Evolutionary conservation across 2,888 invertebrate genomes (phyloP).

Genomic region (Trichacis sp.): DNA sequence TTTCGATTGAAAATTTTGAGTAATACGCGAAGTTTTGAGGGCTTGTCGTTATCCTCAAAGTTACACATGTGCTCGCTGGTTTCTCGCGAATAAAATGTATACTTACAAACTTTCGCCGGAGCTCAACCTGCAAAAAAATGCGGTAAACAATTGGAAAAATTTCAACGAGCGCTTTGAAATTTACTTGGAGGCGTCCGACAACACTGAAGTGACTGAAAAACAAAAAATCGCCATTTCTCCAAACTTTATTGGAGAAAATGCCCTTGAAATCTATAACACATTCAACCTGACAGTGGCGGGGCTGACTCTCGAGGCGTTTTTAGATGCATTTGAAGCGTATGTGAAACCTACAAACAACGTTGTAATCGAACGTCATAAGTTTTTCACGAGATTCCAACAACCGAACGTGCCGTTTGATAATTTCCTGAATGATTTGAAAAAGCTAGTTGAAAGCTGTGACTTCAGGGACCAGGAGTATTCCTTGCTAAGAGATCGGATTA

Average conservation of each 20-base stretch:
- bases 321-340: conserved; percentile 11
- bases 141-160: conserved; percentile 12
- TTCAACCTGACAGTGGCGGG: conserved; percentile 1
- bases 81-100: conserved; percentile 5
- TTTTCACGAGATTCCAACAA: conserved; percentile 28
- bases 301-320: conserved; percentile 5
- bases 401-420: conserved; percentile 38
- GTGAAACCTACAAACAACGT: conserved; percentile 22
- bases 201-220: not conserved
- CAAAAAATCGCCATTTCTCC: conserved; percentile 15
- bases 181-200: conserved; percentile 7
- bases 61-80: not conserved
- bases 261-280: too few species aligned
- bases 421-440: conserved; percentile 42
- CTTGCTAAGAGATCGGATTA: conserved; percentile 36
- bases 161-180: conserved; percentile 20
- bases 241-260: conserved; percentile 15
- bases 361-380: conserved; percentile 27
- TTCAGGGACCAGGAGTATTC: conserved; percentile 45
- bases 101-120: conserved; percentile 2
- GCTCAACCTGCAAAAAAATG: conserved; percentile 16
- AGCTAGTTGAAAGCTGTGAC: conserved; percentile 38
- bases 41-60: not conserved
- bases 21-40: too few species aligned
- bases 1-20: not conserved